Evolutionary conservation across 2,797 vertebrate genomes (phyloP).

Genomic region (Lepus townsendii): DNA sequence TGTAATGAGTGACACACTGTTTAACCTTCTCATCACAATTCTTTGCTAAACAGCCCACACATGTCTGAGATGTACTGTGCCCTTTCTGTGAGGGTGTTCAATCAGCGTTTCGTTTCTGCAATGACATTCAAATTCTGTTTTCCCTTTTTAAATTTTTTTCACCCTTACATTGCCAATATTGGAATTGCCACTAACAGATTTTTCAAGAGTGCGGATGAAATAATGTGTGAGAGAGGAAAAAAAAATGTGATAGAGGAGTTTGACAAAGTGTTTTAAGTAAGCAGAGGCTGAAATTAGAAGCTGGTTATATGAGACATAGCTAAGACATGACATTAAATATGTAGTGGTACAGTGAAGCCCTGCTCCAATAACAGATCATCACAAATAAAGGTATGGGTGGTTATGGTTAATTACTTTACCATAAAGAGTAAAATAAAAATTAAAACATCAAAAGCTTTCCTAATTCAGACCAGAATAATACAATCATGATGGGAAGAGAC

Average conservation of each 20-base stretch:
- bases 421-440: conserved; percentile 58
- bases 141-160: conserved; percentile 55
- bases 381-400: conserved; percentile 42
- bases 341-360: conserved; percentile 33
- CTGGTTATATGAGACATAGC: conserved; percentile 67
- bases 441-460: conserved; percentile 3
- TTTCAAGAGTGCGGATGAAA: conserved; percentile 78
- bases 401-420: conserved; percentile 14
- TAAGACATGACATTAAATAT: conserved; percentile 73
- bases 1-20: conserved; percentile 33
- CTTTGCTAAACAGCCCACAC: conserved; percentile 20
- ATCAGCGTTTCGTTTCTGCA: conserved; percentile 60
- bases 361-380: conserved; percentile 20
- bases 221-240: conserved; percentile 70
- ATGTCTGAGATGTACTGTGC: background rate
- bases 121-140: conserved; percentile 76
- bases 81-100: conserved; percentile 29
- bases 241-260: conserved; percentile 75
- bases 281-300: conserved; percentile 78
- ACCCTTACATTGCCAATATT: conserved; percentile 74
- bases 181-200: conserved; percentile 81
- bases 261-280: conserved; percentile 80
- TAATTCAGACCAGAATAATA: background rate
- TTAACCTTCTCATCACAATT: conserved; percentile 55
- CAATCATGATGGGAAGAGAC: background rate